phyloP scores from a whole-genome alignment of 1,140 invertebrate species.

The Nephila pilipes region DNA sequence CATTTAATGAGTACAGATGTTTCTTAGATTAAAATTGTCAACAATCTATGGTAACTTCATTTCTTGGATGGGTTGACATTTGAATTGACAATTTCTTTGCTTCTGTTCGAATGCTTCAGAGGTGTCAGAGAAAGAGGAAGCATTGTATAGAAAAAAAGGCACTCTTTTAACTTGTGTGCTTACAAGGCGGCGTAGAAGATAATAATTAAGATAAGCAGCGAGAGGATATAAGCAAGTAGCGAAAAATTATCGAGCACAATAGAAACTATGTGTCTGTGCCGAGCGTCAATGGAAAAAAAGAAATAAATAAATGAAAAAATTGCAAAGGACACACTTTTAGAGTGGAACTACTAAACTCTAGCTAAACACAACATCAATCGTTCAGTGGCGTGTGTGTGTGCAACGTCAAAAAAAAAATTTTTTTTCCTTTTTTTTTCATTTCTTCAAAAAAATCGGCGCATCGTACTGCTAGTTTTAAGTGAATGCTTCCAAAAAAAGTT shows the following conservation, averaged over 20 bases:
- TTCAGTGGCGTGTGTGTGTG: conserved; percentile 62
- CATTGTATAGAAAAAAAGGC: conserved; percentile 49
- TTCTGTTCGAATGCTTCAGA: conserved; percentile 65
- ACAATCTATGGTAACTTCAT: background rate
- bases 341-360: conserved; percentile 72
- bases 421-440: conserved; percentile 1
- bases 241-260: conserved; percentile 62
- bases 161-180: conserved; percentile 20
- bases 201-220: conserved; percentile 61
- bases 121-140: conserved; percentile 65
- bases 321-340: conserved; percentile 65
- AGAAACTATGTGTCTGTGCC: conserved; percentile 69
- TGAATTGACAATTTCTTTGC: background rate
- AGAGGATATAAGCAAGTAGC: conserved; percentile 66
- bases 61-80: background rate
- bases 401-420: conserved; percentile 29
- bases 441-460: background rate
- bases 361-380: conserved; percentile 73
- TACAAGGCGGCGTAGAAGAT: conserved; percentile 48
- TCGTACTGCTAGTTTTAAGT: background rate
- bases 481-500: conserved; percentile 35
- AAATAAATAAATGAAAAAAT: conserved; percentile 60
- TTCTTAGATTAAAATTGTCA: background rate
- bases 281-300: conserved; percentile 50
- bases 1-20: background rate